A percentile compares a stretch with the other conserved stretches of the same genome.
Conservation (phyloP, 2,113 vertebrate species). For the Trichomycterus rosablanca region DNA sequence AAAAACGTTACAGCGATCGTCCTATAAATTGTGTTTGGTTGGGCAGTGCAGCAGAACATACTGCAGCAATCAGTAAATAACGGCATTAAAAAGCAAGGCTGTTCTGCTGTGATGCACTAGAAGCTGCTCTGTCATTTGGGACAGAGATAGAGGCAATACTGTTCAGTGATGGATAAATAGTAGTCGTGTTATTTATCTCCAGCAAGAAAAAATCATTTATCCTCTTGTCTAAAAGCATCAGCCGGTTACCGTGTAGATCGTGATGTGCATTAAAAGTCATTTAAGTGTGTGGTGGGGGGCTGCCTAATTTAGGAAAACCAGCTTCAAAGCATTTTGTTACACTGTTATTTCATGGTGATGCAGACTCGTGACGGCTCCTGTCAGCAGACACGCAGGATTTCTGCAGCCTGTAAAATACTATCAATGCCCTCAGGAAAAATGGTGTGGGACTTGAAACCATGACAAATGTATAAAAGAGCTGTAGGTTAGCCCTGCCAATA, state of each 20-base stretch:
- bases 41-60: neutral
- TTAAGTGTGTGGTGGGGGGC: neutral
- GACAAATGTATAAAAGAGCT: no score
- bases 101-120: slow-evolving; percentile 9
- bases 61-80: slow-evolving; percentile 18
- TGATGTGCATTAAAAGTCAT: slow-evolving; percentile 2
- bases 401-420: no score
- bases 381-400: neutral
- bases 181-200: slow-evolving; percentile 10
- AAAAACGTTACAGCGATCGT: neutral
- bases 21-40: slow-evolving; percentile 16
- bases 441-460: no score
- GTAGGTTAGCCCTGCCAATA: no score
- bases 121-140: slow-evolving; percentile 9
- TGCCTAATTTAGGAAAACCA: neutral
- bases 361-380: neutral
- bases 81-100: slow-evolving; percentile 8
- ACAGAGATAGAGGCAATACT: neutral
- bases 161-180: neutral
- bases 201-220: slow-evolving; percentile 11
- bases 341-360: neutral
- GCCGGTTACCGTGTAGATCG: neutral
- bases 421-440: no score
- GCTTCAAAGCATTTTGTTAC: neutral
- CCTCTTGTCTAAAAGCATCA: neutral